phyloP scores from a whole-genome alignment of 1,140 invertebrate genomes.

The Ptiloglossa arizonensis region DNA sequence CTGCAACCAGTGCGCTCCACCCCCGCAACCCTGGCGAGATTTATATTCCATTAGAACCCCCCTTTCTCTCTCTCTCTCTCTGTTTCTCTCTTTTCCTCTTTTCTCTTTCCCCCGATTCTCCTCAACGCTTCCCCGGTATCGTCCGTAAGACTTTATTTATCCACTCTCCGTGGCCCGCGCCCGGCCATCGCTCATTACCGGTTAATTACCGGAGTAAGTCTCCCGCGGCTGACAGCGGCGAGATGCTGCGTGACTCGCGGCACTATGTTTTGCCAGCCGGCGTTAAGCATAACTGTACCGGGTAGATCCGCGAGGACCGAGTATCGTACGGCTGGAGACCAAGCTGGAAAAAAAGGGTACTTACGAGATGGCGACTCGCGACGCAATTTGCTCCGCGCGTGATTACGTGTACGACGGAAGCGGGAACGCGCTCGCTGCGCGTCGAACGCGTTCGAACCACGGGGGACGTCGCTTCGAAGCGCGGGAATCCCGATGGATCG shows the following conservation, averaged over 20 bases:
- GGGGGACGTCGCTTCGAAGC: neutral
- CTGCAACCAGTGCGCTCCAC: conserved; percentile 35
- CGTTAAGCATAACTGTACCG: conserved; percentile 54
- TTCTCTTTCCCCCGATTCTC: conserved; percentile 6
- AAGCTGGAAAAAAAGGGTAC: neutral
- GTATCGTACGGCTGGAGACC: neutral
- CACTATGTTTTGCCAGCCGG: conserved; percentile 53
- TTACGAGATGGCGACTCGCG: neutral
- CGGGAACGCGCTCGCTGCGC: neutral
- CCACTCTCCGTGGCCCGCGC: conserved; percentile 26
- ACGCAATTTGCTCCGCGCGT: conserved; percentile 14
- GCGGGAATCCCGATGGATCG: neutral
- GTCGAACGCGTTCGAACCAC: neutral
- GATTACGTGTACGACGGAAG: conserved; percentile 12
- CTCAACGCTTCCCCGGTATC: conserved; percentile 2
- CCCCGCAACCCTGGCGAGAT: conserved; percentile 38
- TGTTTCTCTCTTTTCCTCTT: no score
- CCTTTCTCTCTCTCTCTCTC: neutral
- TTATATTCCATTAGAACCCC: conserved; percentile 62
- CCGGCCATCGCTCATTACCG: conserved; percentile 67
- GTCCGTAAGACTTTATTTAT: conserved; percentile 56
- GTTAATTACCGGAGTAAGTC: conserved; percentile 69
- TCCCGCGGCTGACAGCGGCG: conserved; percentile 45
- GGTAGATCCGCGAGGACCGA: conserved; percentile 20
- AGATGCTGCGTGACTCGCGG: conserved; percentile 60